phyloP scores from a whole-genome alignment of 2,113 vertebrate genomes.

The Oreocharis arfaki region DNA sequence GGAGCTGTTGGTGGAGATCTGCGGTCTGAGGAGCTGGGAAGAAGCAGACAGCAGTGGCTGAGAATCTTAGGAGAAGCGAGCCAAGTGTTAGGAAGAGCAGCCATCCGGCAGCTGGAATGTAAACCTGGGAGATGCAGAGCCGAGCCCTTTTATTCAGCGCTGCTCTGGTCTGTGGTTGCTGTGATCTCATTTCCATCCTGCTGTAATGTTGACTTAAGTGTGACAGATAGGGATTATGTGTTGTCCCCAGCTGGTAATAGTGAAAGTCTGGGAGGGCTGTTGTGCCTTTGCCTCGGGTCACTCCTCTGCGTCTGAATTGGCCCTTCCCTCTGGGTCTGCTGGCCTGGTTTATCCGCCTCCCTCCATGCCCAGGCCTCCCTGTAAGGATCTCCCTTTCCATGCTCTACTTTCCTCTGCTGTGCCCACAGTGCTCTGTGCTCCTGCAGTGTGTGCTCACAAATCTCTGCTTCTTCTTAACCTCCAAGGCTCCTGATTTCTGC shows the following conservation, averaged over 20 bases:
- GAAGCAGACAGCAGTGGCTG: neutral
- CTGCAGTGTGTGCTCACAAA: neutral
- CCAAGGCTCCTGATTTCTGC: neutral
- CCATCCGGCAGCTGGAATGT: fast-evolving
- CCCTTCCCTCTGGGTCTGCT: neutral
- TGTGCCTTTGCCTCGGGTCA: neutral
- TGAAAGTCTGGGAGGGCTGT: neutral
- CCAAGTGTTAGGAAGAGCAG: neutral
- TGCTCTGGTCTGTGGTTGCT: neutral
- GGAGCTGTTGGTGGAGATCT: neutral
- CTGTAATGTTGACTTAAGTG: neutral
- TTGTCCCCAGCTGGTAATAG: neutral
- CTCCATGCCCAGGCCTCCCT: neutral
- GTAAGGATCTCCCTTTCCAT: fast-evolving
- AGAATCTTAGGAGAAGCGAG: neutral
- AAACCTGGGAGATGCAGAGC: neutral
- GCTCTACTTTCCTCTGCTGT: neutral
- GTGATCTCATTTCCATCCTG: neutral
- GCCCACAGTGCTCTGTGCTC: neutral
- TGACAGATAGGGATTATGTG: neutral
- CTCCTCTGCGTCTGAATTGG: neutral
- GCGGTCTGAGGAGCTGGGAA: neutral
- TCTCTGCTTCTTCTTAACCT: neutral
- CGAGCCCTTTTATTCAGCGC: neutral
- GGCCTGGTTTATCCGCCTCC: neutral